Base-by-base conservation (phyloP, 1,140 invertebrate genomes). In the Subanguina moxae region DNA sequence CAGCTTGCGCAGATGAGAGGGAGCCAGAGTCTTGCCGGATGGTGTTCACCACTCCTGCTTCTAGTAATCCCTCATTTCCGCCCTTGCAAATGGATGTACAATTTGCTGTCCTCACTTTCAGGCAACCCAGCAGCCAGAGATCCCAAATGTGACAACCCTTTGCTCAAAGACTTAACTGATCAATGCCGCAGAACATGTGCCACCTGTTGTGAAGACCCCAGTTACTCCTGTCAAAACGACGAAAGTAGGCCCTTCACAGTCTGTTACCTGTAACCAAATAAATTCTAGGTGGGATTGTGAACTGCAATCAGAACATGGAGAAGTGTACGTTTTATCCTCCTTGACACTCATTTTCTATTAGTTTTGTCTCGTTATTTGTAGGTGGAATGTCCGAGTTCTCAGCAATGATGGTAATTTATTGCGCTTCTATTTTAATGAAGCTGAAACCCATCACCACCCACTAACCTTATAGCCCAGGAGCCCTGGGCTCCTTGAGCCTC, bases 111-210 rank as follows among this genome's bases (percentile, higher is more conserved):
- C n/a, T n/a, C 32, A 38, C 32, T 38, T 38, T 38, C 11, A 38
- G 32, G 32, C 32, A 72, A 70, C 59, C 70, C 72, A 48, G 71
- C 72, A 28, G 57, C 58, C 19, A 66, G 72, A 46, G 74, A 76
- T 52, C 70, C 74, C 0, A 75, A 75, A 42, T 76, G 74, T 56
- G 74, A 76, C 52, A 74, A 78, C 62, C 76, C 75, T 23, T 42
- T 78, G 66, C 67, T 76, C 38, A 76, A 77, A 59, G 74, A 76
- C 61, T 42, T 78, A 19, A 66, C 74, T 17, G 64, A 78, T 30
- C 76, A 76, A 48, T 76, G 74, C 63, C 28, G 70, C 48, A 73
- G 77, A 48, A 78, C 70, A 15, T 76, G 74, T 56, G 74, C 76
- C 19, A 76, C 78, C 59, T 76, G 74, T 65, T 76, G 74, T 42